Evolutionary conservation across 1,140 invertebrate species (phyloP), one percentile per base, ranked within the genome.

Genomic region (Dendrolimus kikuchii): DNA sequence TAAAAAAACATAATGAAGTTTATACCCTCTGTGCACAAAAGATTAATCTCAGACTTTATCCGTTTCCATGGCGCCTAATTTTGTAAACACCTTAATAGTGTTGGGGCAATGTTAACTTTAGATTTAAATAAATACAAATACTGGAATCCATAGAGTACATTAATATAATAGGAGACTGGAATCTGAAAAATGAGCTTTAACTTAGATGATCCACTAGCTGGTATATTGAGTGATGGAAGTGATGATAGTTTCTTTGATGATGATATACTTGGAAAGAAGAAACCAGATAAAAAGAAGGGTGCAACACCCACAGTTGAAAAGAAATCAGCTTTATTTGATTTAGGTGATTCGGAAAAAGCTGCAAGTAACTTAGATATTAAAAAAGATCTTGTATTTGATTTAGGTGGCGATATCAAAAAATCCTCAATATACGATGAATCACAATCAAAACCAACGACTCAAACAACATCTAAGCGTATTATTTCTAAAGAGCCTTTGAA

Each of bases 161-260:
- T 23, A 23, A 23, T 23, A 23, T 23, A 2, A 23, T 23, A 23
- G 23, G 23, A 23, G 23, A 23, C 23, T 23, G 23, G 23, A 46
- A 92, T 49, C 41, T 53, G 40, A 39, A 71, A 38, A 53, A 83
- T 83, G 80, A 86, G 72, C 78, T 86, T 88, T 62, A 85, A 85
- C 66, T 40, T 86, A 42, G 83, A 88, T 41, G 87, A 88, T 74
- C 87, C 86, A 9, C 62, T 88, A 58, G 87, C 84, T 23, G 87
- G 81, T 55, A 85, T 88, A 60, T 71, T 88, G 41, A 88, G 87
- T 73, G 87, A 88, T 71, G 84, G 85, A 10, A 88, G 87, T 60
- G 82, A 87, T 62, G 87, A 88, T 55, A 88, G 87, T 66, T 88
- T 88, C 56, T 88, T 87, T 64, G 82, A 87, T 66, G 87, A 87